A percentile compares a stretch with the other conserved stretches of the same genome.
phyloP scores from a whole-genome alignment of 2,113 vertebrate species.

The Leptodactylus fuscus region DNA sequence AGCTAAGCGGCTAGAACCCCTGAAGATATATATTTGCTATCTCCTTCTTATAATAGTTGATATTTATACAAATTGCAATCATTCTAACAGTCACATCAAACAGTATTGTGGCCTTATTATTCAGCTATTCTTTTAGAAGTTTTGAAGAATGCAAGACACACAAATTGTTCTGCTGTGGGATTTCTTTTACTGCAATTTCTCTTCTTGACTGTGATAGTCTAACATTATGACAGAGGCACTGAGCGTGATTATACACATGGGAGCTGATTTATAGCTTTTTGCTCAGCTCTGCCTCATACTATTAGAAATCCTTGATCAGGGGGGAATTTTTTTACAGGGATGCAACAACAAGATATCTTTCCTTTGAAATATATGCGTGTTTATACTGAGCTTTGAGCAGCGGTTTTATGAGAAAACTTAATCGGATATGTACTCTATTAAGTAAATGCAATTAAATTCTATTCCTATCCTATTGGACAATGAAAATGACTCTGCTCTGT shows the following conservation, averaged over 20 bases:
- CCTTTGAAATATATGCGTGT: conserved; percentile 15
- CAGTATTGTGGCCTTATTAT: conserved; percentile 16
- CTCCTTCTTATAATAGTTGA: background rate
- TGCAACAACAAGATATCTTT: background rate
- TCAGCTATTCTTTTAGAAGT: conserved; percentile 48
- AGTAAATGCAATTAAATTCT: background rate
- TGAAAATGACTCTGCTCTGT: background rate
- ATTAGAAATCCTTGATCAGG: conserved; percentile 31
- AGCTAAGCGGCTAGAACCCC: conserved; percentile 3
- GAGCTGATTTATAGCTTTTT: conserved; percentile 39
- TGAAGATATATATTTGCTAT: background rate
- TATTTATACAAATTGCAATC: conserved; percentile 10
- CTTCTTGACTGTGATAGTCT: conserved; percentile 50
- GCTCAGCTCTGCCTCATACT: conserved; percentile 34
- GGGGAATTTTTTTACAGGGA: conserved; percentile 18
- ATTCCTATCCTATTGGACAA: background rate
- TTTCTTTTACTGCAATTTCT: conserved; percentile 47
- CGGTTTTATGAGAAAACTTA: background rate
- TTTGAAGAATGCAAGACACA: conserved; percentile 43
- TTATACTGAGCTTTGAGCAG: background rate
- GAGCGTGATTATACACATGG: conserved; percentile 43
- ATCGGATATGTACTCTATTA: background rate
- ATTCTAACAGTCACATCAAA: conserved; percentile 27
- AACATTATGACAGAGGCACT: conserved; percentile 50
- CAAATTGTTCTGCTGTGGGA: conserved; percentile 45